phyloP scores from a whole-genome alignment of 2,797 vertebrate genomes.

The Enteromius treurensis region DNA sequence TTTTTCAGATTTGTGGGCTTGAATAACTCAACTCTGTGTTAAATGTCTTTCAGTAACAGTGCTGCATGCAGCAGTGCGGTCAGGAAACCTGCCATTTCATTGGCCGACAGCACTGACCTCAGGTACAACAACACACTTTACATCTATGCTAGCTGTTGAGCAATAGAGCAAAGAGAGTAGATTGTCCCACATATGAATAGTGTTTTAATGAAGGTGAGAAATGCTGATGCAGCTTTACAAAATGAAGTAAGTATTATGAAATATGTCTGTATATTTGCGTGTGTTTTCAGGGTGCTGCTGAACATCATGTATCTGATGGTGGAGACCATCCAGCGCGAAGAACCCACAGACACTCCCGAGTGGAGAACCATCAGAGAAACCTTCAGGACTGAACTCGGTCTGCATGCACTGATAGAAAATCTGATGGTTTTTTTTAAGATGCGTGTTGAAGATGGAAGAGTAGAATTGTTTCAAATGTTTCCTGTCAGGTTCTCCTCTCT shows the following conservation, averaged over 20 bases:
- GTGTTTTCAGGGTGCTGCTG: conserved; percentile 84
- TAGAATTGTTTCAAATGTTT: neutral
- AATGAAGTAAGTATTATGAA: neutral
- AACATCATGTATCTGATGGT: conserved; percentile 99
- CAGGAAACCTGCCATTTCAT: conserved; percentile 96
- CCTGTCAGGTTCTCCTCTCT: conserved; percentile 86
- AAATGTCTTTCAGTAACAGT: conserved; percentile 84
- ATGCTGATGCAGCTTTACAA: neutral
- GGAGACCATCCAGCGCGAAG: conserved; percentile 92
- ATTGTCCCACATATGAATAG: neutral
- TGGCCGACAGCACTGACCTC: conserved; percentile 97
- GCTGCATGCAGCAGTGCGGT: conserved; percentile 96
- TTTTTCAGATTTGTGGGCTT: neutral
- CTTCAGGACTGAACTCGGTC: conserved; percentile 92
- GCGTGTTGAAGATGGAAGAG: neutral
- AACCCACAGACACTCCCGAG: conserved; percentile 86
- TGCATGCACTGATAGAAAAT: conserved; percentile 2
- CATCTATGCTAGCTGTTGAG: neutral
- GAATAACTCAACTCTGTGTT: neutral
- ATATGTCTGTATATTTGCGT: neutral
- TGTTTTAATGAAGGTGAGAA: neutral
- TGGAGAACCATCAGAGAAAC: conserved; percentile 92
- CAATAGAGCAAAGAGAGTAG: neutral
- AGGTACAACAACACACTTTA: conserved; percentile 69
- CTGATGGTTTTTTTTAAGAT: neutral